These are phyloP conservation scores for Mellivora capensis DNA, from an alignment of 2,113 vertebrate genomes.

Conservation along the genomic window DNA sequence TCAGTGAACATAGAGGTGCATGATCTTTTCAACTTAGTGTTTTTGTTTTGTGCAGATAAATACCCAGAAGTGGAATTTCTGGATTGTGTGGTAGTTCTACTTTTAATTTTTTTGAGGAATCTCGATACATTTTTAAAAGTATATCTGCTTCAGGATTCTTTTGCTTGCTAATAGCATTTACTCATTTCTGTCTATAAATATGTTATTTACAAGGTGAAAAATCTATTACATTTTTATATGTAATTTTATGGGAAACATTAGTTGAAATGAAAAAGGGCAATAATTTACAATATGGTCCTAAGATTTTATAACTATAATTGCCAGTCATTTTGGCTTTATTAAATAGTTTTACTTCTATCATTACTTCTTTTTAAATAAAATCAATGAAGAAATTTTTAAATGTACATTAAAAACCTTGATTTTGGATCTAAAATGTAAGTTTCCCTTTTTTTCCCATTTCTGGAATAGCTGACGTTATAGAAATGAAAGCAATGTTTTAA, in stretches of 20 bases:
- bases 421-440: not conserved
- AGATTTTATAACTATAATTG: not conserved
- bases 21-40: not conserved
- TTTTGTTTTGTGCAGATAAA: not conserved
- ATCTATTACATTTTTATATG: not conserved
- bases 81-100: not conserved
- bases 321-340: not conserved
- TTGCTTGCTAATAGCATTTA: not conserved
- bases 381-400: not conserved
- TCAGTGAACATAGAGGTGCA: not conserved
- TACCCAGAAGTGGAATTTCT: not conserved
- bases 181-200: not conserved
- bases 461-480: not conserved
- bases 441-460: not conserved
- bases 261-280: not conserved
- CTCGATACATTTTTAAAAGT: not conserved
- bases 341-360: slow-evolving; percentile 16
- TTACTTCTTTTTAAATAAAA: slow-evolving; percentile 3
- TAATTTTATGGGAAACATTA: not conserved
- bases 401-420: not conserved
- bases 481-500: not conserved
- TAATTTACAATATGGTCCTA: not conserved
- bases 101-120: not conserved
- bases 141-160: not conserved
- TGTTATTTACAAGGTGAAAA: not conserved